Base-by-base conservation (phyloP, 2,797 vertebrate genomes). In the Pangasius macronema region DNA sequence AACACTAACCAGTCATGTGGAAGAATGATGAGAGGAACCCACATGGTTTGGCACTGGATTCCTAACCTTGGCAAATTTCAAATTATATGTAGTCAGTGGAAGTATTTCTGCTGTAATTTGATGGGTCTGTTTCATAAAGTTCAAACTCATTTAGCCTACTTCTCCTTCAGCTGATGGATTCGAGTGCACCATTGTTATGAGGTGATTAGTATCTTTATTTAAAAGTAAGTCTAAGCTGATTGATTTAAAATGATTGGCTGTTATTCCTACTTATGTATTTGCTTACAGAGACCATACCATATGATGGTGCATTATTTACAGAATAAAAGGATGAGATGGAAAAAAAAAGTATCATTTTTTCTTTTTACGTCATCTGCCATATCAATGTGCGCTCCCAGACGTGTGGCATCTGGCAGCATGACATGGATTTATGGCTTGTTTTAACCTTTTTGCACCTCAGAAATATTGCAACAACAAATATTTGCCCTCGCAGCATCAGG, bases 71-170 rank as follows among this genome's bases (percentile, higher is more conserved):
- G 95, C 96, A 95, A 95, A 94, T 96, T 96, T 96, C 94, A 97
- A 98, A 33, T 77, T 97, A 97, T 92, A 97, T 90, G 96, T 96
- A 98, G 97, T 97, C 97, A 95, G 95, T 96, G 94, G 96, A 95
- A 96, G 96, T 96, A 94, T 96, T 96, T 96, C 93, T 94, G 95
- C 96, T 97, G 95, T 97, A 96, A 97, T 97, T 97, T 97, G 92
- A 97, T 96, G 96, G 97, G 96, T 97, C 96, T 96, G 96, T 96
- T 96, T 96, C 94, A 95, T 95, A 95, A 95, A 96, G 95, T 96
- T 93, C 95, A 33, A 79, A 84, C 85, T 91, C 87, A 94, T 97
- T 79, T 49, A 20, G 18, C 3, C 8, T 55, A 33, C 51, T 79
- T 55, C 6, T 79, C 51, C 18, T 79, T 79, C 8, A 14, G n/a